Evolutionary conservation across 2,113 vertebrate genomes (phyloP), one percentile per base, ranked within the genome.

Genomic region (Tenebrosternarchus preto): DNA sequence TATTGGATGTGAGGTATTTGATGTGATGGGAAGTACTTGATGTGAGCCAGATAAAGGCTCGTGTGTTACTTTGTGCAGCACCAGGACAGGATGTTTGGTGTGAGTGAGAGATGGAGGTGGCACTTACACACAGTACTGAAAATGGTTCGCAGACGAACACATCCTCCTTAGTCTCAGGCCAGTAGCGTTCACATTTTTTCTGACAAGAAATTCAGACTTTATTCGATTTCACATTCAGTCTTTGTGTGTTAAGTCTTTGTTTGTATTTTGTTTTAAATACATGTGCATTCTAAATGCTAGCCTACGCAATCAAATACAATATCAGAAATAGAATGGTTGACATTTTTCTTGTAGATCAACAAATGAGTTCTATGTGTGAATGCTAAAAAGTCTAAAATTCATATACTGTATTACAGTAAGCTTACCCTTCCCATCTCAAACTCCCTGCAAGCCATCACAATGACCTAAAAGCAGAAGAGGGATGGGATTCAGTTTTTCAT

Each of bases 151-250:
- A 92, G 2, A 88, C 85, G 79, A 95, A 92, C 0, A 87, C 81
- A 1, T 70, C 81, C 24, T 92, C 85, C 0, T 84, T 89, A 22
- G 31, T 85, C 77, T 93, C 91, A 0, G 94, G 93, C 96, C 97
- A 98, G 90, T 99, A 99, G 55, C 93, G 89, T 87, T 99, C 98
- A 76, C 97, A 98, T 43, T 99, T 99, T 95, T 95, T 98, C 98
- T 99, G 88, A 85, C 15, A 82, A 1, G 79, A 31, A 78, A 27
- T 1, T 27, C 29, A n/a, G n/a, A n/a, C n/a, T n/a, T n/a, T n/a
- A n/a, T n/a, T n/a, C n/a, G n/a, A n/a, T n/a, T n/a, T 27, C 12
- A 12, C 24, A 5, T 4, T 59, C 20, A 33, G 24, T 15, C 43
- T n/a, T n/a, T n/a, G n/a, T n/a, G n/a, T n/a, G n/a, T n/a, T n/a